These are phyloP conservation scores for Chrysocyon brachyurus DNA, from an alignment of 2,797 vertebrate species.

Conservation along the genomic window DNA sequence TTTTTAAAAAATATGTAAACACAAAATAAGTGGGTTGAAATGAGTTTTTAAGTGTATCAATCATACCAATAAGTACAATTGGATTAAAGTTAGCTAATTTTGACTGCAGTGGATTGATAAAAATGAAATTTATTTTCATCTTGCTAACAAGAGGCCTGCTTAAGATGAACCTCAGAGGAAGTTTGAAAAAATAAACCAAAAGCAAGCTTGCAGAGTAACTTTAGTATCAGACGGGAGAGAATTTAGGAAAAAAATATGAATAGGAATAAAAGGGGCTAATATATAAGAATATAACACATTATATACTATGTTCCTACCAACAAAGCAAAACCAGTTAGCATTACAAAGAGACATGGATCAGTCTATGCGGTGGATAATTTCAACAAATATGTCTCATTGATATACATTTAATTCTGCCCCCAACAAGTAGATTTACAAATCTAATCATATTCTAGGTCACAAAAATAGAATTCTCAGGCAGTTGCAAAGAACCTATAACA, in stretches of 20 bases:
- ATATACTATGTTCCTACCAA: neutral
- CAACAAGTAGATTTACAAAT: neutral
- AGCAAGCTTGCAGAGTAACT: neutral
- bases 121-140: neutral
- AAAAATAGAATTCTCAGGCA: conserved; percentile 15
- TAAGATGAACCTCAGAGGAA: neutral
- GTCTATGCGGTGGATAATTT: neutral
- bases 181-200: neutral
- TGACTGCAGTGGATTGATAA: neutral
- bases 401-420: neutral
- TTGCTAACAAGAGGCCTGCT: neutral
- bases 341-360: neutral
- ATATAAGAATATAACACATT: neutral
- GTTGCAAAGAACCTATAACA: neutral
- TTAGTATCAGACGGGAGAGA: neutral
- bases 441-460: neutral
- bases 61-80: neutral
- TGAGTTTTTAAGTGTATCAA: neutral
- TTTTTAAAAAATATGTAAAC: neutral
- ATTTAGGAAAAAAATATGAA: neutral
- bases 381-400: neutral
- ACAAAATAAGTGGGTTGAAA: neutral
- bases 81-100: neutral
- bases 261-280: neutral
- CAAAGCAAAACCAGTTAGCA: neutral